Percentiles rank a stretch among this genome's conserved stretches.
Conservation (phyloP, 2,888 invertebrate species). For the Torymus tubicola region DNA sequence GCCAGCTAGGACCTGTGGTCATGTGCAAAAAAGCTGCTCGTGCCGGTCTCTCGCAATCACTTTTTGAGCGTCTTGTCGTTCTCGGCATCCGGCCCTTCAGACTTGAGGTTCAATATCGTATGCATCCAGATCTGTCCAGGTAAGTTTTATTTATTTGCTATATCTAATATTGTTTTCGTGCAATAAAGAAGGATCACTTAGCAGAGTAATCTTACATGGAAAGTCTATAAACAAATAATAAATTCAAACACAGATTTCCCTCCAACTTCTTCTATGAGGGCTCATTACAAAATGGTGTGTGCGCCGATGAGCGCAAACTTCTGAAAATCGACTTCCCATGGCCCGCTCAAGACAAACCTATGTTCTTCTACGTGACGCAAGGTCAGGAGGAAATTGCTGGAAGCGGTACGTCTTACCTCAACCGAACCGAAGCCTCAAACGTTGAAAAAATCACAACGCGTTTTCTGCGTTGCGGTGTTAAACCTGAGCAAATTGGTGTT, state of each 20-base stretch:
- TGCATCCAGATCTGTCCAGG: slow-evolving; percentile 96
- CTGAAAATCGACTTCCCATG: slow-evolving; percentile 97
- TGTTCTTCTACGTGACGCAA: slow-evolving; percentile 99
- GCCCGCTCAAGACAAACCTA: slow-evolving; percentile 97
- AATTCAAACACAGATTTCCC: slow-evolving; percentile 85
- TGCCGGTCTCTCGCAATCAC: slow-evolving; percentile 96
- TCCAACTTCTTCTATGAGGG: slow-evolving; percentile 99
- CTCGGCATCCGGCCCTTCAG: slow-evolving; percentile 97
- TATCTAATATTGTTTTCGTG: too few species aligned
- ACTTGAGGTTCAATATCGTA: slow-evolving; percentile 97
- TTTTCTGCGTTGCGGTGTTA: slow-evolving; percentile 95
- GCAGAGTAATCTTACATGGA: too few species aligned
- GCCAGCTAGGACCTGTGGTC: slow-evolving; percentile 98
- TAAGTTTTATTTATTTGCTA: not conserved
- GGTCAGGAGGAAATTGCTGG: slow-evolving; percentile 99
- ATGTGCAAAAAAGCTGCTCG: slow-evolving; percentile 99
- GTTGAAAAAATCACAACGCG: slow-evolving; percentile 98
- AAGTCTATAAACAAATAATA: not conserved
- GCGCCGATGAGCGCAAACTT: slow-evolving; percentile 94
- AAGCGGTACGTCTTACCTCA: slow-evolving; percentile 98
- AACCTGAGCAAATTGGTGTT: slow-evolving; percentile 98
- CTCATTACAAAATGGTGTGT: slow-evolving; percentile 98
- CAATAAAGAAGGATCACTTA: too few species aligned
- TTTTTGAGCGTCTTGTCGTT: slow-evolving; percentile 98
- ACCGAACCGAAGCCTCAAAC: slow-evolving; percentile 98